These are phyloP conservation scores for Microdon myrmicae DNA, from an alignment of 2,888 invertebrate species.

Conservation along the genomic window DNA sequence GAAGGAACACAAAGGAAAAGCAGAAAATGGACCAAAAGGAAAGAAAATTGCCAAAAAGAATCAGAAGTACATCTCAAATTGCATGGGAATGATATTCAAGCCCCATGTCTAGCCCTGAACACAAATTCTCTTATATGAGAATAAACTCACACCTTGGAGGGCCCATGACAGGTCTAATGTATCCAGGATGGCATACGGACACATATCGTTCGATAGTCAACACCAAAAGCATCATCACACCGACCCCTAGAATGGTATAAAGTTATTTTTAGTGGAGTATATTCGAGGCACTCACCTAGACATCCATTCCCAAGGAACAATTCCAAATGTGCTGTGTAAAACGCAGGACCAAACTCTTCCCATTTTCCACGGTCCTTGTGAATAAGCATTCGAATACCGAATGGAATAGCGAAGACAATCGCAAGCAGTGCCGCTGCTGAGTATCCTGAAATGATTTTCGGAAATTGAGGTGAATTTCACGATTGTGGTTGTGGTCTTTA, in stretches of 20 bases:
- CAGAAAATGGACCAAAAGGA: conserved; percentile 25
- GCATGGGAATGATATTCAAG: too few species aligned
- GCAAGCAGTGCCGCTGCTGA: conserved; percentile 81
- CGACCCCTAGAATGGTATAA: conserved; percentile 69
- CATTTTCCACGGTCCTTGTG: conserved; percentile 75
- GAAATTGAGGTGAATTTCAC: neutral
- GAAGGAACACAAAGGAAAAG: conserved; percentile 22
- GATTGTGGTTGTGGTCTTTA: too few species aligned
- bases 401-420: conserved; percentile 76
- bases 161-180: conserved; percentile 74
- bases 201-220: conserved; percentile 80
- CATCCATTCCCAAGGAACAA: conserved; percentile 79
- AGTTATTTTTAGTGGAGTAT: conserved; percentile 24
- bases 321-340: conserved; percentile 77
- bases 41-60: conserved; percentile 9
- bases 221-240: conserved; percentile 80
- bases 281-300: conserved; percentile 68
- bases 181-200: conserved; percentile 79
- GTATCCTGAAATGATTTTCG: conserved; percentile 75
- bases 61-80: neutral
- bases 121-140: conserved; percentile 3
- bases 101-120: neutral
- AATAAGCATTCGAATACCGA: conserved; percentile 74
- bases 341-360: conserved; percentile 73
- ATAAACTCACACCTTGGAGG: conserved; percentile 68